Evolutionary conservation across 92 coral and sea anemone genomes (phyloP), one percentile per base, ranked within the genome.

Genomic region (Chrysogorgia sp.): DNA sequence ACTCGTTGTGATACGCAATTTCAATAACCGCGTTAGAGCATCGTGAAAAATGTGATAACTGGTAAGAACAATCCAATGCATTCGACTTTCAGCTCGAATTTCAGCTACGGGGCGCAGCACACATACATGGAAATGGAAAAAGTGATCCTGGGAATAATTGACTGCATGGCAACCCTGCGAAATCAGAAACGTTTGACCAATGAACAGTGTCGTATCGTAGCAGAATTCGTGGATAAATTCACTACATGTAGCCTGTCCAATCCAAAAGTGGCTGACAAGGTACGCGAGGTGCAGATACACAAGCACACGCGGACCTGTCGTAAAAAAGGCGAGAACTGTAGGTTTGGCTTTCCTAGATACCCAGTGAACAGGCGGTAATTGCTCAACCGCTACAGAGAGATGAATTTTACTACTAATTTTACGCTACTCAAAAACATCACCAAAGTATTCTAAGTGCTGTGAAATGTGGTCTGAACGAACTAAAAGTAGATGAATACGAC

Each of bases 41-140:
- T 65, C 47, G 71, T 65, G 71, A 65, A 65, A 65, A 33, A 65
- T 65, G 71, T 65, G 15, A 65, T 65, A 7, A 32, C 48, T 32
- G 49, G 71, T 32, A 65, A 65, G 71, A 65, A 65, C 48, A 65
- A 65, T 65, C 71, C 71, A 65, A 65, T 65, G 71, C 71, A 65
- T 65, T 65, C 71, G 10, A 65, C 48, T 32, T 65, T 65, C 71
- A 32, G 34, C 47, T 65, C 2, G 71, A 65, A 34, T 65, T 65
- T 65, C 71, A 65, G 50, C 20, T 65, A 65, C 71, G 49, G 45
- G 71, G 71, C 48, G 71, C 50, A 37, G 41, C 47, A 31, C 71
- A 65, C 50, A 37, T 65, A 65, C 71, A 65, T 19, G 71, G 64
- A 58, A 28, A 58, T 58, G 23, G 64, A 58, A 58, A 58, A 58